Evolutionary conservation across 2,797 vertebrate species (phyloP), one percentile per base, ranked within the genome.

Genomic region (Molossus molossus): DNA sequence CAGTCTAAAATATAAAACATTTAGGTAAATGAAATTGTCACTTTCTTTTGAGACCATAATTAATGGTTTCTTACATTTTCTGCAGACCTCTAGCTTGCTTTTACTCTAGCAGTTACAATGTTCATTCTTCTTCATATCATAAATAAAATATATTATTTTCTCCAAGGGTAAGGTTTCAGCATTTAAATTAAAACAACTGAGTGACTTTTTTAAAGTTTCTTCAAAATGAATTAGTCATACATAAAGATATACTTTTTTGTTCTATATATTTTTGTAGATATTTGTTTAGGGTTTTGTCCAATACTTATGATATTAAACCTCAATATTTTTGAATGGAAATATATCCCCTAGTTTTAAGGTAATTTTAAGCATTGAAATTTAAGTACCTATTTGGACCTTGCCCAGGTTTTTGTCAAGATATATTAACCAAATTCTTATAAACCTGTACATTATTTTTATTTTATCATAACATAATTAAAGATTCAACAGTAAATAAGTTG

Each of bases 311-410:
- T 91, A 73, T 58, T 91, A 84, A 76, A 69, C 67, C 21, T 77
- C 17, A 91, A 29, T 89, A 86, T 89, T 89, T 91, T 94, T 70
- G 14, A 72, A 84, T 55, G 50, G 69, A 96, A 91, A 88, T 87
- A n/a, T 48, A 60, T 62, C 40, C 45, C 37, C 92, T 87, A 67
- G 72, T 83, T 94, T n/a, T 86, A 67, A 94, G 21, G n/a, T 70
- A 94, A 89, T 93, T 93, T 91, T 76, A 94, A 91, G 17, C 53
- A 65, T 45, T 55, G 21, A 87, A 29, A 94, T 95, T 89, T 72
- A 94, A 94, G 48, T 60, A 37, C 29, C 21, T 87, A 40, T 25
- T 37, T 97, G 88, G 29, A 79, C 50, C 4, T 90, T 92, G n/a
- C n/a, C 1, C 37, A 92, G 94, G 53, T 72, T 40, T 82, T 89